Evolutionary conservation across 92 coral and sea anemone species (phyloP), one percentile per base, ranked within the genome.

Genomic region (Porites cylindrica): DNA sequence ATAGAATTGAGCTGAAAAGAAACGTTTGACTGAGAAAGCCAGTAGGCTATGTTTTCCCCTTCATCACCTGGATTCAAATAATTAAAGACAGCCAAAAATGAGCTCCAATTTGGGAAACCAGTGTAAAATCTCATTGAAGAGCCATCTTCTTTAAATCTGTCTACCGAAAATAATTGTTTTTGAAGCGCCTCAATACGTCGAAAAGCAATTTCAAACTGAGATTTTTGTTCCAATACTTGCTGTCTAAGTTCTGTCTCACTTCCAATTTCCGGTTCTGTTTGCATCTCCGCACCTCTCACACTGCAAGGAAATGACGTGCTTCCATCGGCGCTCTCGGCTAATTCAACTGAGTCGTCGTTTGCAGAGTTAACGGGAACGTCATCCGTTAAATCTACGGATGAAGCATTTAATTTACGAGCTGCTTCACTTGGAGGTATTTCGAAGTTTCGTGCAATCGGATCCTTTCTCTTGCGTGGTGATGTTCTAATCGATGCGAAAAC

Each of bases 391-490:
- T 74, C 78, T 74, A 74, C 78, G 19, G 78, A 50, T 74, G 78
- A 47, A 74, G 12, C 78, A 50, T 74, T 32, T 74, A 74, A 50
- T 74, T 74, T 74, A 74, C 78, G 62, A 63, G 62, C 78, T 74
- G 60, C 78, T 74, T 74, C 51, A 74, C 78, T 74, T 32, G 78
- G 63, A 74, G 60, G 78, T 74, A 43, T 74, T 70, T 53, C 47
- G 64, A 75, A 75, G 63, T 75, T 51, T 16, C 79, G 79, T 75
- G 79, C 38, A 3, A 51, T 75, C 43, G 65, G 79, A 51, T 51
- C 79, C 64, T 93, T 93, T 84, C 92, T 67, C 78, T 91, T 91
- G 21, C 89, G 75, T 74, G 96, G 93, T 7, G 92, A 93, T 16
- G 93, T 76, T 63, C 91, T 72, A 53, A 52, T 77, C 94, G 88